Conservation (phyloP, 2,113 vertebrate genomes). For the Podocnemis expansa region DNA sequence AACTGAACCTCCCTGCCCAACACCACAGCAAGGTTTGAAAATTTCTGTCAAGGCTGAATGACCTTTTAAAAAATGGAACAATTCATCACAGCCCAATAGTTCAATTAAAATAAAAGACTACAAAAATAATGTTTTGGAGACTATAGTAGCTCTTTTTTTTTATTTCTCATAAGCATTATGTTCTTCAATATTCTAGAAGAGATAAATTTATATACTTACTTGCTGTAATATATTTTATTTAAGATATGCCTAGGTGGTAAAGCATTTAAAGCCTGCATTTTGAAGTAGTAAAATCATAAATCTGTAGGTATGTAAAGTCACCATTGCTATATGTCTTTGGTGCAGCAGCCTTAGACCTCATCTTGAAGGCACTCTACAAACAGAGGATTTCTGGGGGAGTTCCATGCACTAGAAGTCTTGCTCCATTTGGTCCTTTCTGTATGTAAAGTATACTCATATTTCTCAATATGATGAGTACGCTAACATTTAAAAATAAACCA, state of each 20-base stretch:
- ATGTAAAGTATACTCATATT: not conserved
- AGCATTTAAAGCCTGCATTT: not conserved
- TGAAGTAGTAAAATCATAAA: constrained; percentile 4
- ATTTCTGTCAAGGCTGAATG: not conserved
- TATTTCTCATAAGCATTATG: not conserved
- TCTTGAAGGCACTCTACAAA: not conserved
- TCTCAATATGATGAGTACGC: not conserved
- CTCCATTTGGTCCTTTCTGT: not conserved
- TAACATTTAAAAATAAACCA: too few species aligned
- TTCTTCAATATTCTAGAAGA: not conserved
- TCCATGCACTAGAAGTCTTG: not conserved
- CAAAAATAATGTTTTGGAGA: not conserved
- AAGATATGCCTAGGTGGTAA: not conserved
- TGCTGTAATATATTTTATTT: not conserved
- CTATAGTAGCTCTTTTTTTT: not conserved
- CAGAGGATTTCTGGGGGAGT: not conserved
- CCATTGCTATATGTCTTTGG: not conserved
- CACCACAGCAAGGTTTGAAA: not conserved
- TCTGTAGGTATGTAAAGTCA: not conserved
- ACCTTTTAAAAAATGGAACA: not conserved
- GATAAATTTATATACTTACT: not conserved
- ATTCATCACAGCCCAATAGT: not conserved
- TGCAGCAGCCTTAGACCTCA: accelerated
- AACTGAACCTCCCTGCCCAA: accelerated
- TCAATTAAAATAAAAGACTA: not conserved